Base-by-base conservation (phyloP, 1,140 invertebrate species). In the Dendrolimus punctatus region DNA sequence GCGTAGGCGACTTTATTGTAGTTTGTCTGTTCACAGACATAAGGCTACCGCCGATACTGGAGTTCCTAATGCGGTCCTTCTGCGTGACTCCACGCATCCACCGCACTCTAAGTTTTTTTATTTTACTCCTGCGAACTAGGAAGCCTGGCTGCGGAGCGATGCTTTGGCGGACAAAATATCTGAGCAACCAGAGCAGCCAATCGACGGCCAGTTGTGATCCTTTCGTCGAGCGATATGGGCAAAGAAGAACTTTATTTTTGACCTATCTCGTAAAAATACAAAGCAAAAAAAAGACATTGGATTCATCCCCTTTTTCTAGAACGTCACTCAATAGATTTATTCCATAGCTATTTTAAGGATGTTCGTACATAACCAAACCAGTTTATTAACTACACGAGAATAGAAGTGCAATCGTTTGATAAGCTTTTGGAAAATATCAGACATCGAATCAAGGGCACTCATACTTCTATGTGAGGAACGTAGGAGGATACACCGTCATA, bases 341-440 rank as follows among this genome's bases (percentile, higher is more conserved):
- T 55, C 36, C 48, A 55, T 45, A 49, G 41, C 53, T 55, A 55
- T 55, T 55, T 49, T 43, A 49, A 55, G 40, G 48, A 55, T 50
- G 7, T 55, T 55, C 41, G 53, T 23, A 43, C 47, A 55, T 55
- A 45, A 47, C 53, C 53, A 55, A 48, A 55, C 47, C 53, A 42
- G 47, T 55, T 55, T 57, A 51, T 47, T 52, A 57, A 57, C 50
- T 52, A 52, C 55, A 57, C 55, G 50, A 57, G 55, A 42, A 57
- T 57, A 49, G 52, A 49, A 53, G 49, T 57, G 55, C 55, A 57
- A 57, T 57, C 55, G 50, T 57, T 57, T 57, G 55, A 57, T 57
- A 57, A 57, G 50, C 50, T 57, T 57, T 57, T 57, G 50, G 46
- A 57, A 57, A 57, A 57, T 48, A 57, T 57, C 49, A 39, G 46